phyloP scores from a whole-genome alignment of 2,113 vertebrate genomes.

The Varanus komodoensis region DNA sequence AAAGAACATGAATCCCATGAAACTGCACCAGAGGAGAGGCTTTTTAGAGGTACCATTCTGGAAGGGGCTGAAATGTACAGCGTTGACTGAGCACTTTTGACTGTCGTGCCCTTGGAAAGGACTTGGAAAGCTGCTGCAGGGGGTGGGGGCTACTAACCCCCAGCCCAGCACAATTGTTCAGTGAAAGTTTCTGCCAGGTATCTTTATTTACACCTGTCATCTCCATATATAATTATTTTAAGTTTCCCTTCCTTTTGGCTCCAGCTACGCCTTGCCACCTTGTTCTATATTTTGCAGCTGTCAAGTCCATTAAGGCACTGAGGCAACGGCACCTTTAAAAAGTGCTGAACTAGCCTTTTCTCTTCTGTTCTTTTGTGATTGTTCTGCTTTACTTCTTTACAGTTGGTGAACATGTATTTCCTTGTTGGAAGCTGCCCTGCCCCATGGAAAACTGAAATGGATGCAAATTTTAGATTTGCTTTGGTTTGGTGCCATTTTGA shows the following conservation, averaged over 20 bases:
- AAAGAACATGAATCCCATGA: not conserved
- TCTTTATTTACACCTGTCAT: constrained; percentile 33
- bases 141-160: not conserved
- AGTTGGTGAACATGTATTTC: constrained; percentile 32
- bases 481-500: not conserved
- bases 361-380: not conserved
- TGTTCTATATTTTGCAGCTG: constrained; percentile 1
- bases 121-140: not conserved
- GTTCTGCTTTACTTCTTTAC: not conserved
- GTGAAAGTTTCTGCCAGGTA: constrained; percentile 20
- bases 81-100: not conserved
- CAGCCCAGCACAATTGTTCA: constrained; percentile 14
- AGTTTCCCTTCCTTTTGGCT: constrained; percentile 19
- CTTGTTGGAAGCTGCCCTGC: constrained; percentile 55
- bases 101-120: not conserved
- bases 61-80: not conserved
- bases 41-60: not conserved
- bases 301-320: constrained; percentile 24
- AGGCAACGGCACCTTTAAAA: constrained; percentile 36
- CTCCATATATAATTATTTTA: constrained; percentile 31
- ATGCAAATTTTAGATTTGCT: constrained; percentile 48
- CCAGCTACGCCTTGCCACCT: constrained; percentile 22
- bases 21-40: not conserved
- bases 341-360: constrained; percentile 44
- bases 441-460: constrained; percentile 50